Base-by-base conservation (phyloP, 2,797 vertebrate species). In the Diglossa cyanea region DNA sequence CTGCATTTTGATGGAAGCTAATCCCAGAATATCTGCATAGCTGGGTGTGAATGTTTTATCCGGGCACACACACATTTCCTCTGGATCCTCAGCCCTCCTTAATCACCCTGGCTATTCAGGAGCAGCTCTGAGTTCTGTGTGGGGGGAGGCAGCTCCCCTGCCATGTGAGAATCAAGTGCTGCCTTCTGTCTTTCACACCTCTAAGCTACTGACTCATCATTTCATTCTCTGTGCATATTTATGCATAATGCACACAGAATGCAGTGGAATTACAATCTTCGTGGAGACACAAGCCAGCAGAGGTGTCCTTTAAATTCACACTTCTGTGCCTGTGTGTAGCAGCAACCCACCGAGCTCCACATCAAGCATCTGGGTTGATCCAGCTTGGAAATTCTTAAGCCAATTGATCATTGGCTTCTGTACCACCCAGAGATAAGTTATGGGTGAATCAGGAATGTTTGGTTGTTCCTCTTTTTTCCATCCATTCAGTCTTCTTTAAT, bases 161-260 rank as follows among this genome's bases (percentile, higher is more conserved):
- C 77, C 78, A 77, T 86, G 85, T 91, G 87, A 91, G 89, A 95
- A 90, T 95, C 86, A 83, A 95, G 70, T 65, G 62, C 85, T 86
- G 82, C 95, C 89, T 95, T 95, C 92, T 94, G 91, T 79, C 73
- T 94, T 94, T 95, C 91, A 78, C 93, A 95, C 93, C 87, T 96
- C 87, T 82, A 45, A 94, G 94, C 68, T 79, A 85, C 95, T 95
- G 95, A 96, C 63, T 97, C 92, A 94, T 87, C 93, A n/a, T 91
- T 95, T 90, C 62, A 57, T 94, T 90, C 74, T 75, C 87, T 90
- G 15, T 92, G 93, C 82, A 94, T 96, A 93, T 58, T 66, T 97
- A 94, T 96, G 90, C 94, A 88, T 95, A 96, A 96, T 85, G 71
- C 74, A 78, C 86, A 61, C 79, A 87, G 65, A 94, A 70, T 93